phyloP scores from a whole-genome alignment of 2,888 invertebrate genomes.

The Drosophila incognita region DNA sequence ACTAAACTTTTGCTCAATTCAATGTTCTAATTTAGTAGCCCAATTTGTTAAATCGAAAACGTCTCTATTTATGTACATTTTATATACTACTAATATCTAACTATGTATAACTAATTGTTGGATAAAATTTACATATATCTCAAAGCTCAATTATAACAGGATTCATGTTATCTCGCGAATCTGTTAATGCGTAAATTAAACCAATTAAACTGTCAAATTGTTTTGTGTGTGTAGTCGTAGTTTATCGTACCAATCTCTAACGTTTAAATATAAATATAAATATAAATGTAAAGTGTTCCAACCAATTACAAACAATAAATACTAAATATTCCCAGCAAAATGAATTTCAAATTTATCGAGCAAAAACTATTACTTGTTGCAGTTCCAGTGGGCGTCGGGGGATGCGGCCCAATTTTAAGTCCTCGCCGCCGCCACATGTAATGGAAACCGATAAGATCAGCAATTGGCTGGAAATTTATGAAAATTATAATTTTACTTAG shows the following conservation, averaged over 20 bases:
- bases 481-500: slow-evolving; percentile 61
- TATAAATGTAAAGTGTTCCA: slow-evolving; percentile 77
- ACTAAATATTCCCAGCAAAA: slow-evolving; percentile 61
- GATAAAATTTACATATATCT: slow-evolving; percentile 50
- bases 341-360: slow-evolving; percentile 13
- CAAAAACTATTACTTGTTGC: slow-evolving; percentile 50
- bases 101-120: slow-evolving; percentile 34
- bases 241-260: slow-evolving; percentile 67
- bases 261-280: slow-evolving; percentile 70
- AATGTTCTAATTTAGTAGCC: slow-evolving; percentile 72
- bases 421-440: slow-evolving; percentile 18
- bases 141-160: slow-evolving; percentile 47
- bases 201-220: slow-evolving; percentile 75
- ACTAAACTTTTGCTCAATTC: slow-evolving; percentile 63
- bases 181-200: slow-evolving; percentile 56
- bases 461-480: slow-evolving; percentile 63
- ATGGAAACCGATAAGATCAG: slow-evolving; percentile 60
- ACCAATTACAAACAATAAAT: slow-evolving; percentile 74
- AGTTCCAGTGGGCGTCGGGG: slow-evolving; percentile 2
- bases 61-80: slow-evolving; percentile 73
- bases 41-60: slow-evolving; percentile 46
- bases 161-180: slow-evolving; percentile 28
- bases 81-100: slow-evolving; percentile 36
- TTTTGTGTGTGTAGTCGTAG: slow-evolving; percentile 80
- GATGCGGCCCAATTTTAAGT: neutral